Conservation (phyloP, 2,113 vertebrate genomes). For the Silurus glanis region DNA sequence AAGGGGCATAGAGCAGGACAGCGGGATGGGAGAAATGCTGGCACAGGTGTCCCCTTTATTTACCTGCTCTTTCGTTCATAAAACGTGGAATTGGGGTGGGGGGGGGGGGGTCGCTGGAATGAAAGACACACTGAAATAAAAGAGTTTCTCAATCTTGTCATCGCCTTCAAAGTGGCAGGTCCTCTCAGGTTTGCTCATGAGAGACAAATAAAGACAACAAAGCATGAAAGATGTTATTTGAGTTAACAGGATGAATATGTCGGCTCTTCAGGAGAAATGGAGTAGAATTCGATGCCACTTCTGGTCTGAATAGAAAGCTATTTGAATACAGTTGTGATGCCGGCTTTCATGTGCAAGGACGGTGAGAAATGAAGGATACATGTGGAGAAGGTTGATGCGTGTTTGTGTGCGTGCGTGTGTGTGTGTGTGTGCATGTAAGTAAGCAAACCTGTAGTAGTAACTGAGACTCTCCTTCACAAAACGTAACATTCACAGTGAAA, state of each 20-base stretch:
- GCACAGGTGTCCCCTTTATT: slow-evolving; percentile 54
- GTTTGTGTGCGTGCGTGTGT: slow-evolving; percentile 6
- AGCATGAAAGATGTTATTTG: slow-evolving; percentile 26
- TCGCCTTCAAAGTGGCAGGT: slow-evolving; percentile 47
- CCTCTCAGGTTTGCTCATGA: slow-evolving; percentile 39
- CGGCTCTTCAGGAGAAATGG: slow-evolving; percentile 24
- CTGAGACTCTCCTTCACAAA: slow-evolving; percentile 23
- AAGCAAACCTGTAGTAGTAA: slow-evolving; percentile 20
- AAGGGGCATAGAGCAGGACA: background rate
- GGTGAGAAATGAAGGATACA: slow-evolving; percentile 10
- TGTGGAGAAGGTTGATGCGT: slow-evolving; percentile 26
- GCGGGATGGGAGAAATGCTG: background rate
- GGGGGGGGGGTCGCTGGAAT: slow-evolving; percentile 1
- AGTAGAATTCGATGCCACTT: slow-evolving; percentile 43
- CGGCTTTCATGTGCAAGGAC: slow-evolving; percentile 17
- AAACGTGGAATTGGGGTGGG: background rate
- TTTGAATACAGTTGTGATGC: slow-evolving; percentile 40
- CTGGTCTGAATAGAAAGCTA: slow-evolving; percentile 48
- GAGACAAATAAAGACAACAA: slow-evolving; percentile 48
- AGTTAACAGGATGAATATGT: slow-evolving; percentile 39
- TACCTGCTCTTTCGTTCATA: slow-evolving; percentile 34
- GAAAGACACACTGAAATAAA: slow-evolving; percentile 42
- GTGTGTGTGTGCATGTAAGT: background rate
- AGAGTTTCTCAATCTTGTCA: slow-evolving; percentile 39
- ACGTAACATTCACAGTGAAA: slow-evolving; percentile 40